Conservation (phyloP, 2,113 vertebrate genomes). For the Atractosteus spatula region DNA sequence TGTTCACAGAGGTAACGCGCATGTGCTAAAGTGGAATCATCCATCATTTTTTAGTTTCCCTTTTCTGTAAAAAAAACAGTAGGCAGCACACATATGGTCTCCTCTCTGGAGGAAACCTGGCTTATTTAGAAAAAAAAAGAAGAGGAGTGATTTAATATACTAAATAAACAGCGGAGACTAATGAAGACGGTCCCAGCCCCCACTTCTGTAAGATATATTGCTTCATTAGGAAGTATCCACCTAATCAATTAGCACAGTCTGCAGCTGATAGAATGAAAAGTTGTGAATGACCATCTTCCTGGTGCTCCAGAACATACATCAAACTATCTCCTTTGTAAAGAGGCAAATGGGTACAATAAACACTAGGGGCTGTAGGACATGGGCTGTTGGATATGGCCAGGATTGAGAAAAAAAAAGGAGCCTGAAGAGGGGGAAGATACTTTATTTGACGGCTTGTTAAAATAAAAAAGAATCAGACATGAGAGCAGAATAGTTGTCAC, state of each 20-base stretch:
- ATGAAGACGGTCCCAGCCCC: neutral
- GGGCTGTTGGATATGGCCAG: too few species aligned
- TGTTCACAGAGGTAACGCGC: neutral
- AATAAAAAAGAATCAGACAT: too few species aligned
- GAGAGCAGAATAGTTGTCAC: too few species aligned
- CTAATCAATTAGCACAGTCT: constrained; percentile 5
- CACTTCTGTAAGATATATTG: neutral
- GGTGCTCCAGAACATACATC: too few species aligned
- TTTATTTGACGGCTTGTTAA: too few species aligned
- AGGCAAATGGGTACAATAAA: too few species aligned
- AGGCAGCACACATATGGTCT: neutral
- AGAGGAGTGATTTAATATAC: neutral
- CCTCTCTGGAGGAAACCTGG: neutral
- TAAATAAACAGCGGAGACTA: neutral
- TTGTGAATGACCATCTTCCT: neutral
- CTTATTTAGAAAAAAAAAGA: neutral
- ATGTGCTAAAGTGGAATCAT: neutral
- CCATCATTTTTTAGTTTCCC: neutral
- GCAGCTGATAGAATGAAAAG: neutral
- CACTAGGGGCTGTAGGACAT: too few species aligned
- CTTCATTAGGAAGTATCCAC: neutral
- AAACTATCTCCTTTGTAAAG: too few species aligned
- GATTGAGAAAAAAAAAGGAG: too few species aligned
- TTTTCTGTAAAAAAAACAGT: neutral
- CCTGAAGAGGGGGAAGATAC: too few species aligned